A percentile compares a stretch with the other conserved stretches of the same genome.
phyloP scores from a whole-genome alignment of 2,888 invertebrate genomes.

The Malthinus flaveolus region DNA sequence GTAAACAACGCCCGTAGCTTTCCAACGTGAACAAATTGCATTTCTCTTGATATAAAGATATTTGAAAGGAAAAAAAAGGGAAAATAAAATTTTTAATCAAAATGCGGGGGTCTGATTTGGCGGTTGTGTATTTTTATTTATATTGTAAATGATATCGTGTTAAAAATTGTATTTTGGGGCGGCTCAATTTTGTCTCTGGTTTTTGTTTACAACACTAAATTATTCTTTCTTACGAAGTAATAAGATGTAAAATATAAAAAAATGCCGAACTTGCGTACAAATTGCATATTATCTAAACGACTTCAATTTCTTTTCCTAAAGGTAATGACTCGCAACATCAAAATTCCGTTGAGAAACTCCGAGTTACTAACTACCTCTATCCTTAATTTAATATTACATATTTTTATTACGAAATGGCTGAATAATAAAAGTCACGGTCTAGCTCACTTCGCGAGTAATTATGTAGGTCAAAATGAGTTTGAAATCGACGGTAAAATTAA shows the following conservation, averaged over 20 bases:
- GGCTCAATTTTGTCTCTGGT: not conserved
- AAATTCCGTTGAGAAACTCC: constrained; percentile 4
- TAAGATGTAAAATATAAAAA: constrained; percentile 11
- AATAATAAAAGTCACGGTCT: constrained; percentile 2
- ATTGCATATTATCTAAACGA: constrained; percentile 13
- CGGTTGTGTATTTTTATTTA: not conserved
- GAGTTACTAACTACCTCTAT: not conserved
- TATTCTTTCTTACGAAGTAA: constrained; percentile 5
- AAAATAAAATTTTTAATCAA: constrained; percentile 6
- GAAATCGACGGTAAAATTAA: constrained; percentile 2
- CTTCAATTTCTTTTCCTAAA: constrained; percentile 8
- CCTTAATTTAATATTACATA: constrained; percentile 11
- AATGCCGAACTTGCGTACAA: constrained; percentile 9
- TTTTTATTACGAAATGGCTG: constrained; percentile 1
- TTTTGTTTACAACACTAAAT: not conserved
- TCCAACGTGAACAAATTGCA: constrained; percentile 7
- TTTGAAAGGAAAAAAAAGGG: not conserved
- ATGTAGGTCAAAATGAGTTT: constrained; percentile 3
- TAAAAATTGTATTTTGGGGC: constrained; percentile 1
- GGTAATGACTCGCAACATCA: constrained; percentile 10
- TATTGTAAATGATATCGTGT: constrained; percentile 1
- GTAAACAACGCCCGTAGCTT: constrained; percentile 10
- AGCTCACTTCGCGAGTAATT: constrained; percentile 2
- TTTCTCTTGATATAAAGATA: constrained; percentile 1
- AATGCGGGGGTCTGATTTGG: not conserved